Evolutionary conservation across 1,140 invertebrate species (phyloP), one percentile per base, ranked within the genome.

Genomic region (Anoplolepis gracilipes): DNA sequence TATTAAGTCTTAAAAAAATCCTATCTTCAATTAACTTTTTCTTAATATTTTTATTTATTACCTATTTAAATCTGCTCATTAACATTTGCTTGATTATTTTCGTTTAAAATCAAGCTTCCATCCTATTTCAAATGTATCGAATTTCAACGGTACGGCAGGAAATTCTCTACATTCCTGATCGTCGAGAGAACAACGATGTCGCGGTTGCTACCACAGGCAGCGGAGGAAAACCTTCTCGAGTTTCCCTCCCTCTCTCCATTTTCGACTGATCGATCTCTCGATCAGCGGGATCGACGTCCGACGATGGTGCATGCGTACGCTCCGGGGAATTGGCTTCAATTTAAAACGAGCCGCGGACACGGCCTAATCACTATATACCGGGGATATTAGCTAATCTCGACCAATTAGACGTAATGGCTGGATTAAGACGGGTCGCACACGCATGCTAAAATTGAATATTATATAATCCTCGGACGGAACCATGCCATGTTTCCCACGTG

Each of bases 341-440:
- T 89, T 90, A 86, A 73, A 90, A 88, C 87, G 89, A 90, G 88
- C 84, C 89, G 88, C 82, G 89, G 86, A 90, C 89, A 88, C 89
- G 86, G 82, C 87, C 88, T 90, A 90, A 90, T 90, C 89, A 87
- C 86, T 90, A 90, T 90, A 90, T 49, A 19, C 46, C 88, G 84
- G 84, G 87, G 91, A 92, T 92, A 92, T 93, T 91, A 92, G 89
- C 91, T 92, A 91, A 92, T 92, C 87, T 88, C 86, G 85, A 88
- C 88, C 92, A 92, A 93, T 92, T 92, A 93, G 88, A 89, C 85
- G 82, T 91, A 92, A 92, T 92, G 86, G 89, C 72, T 89, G 90
- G 90, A 93, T 92, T 91, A 92, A 90, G 91, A 91, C 87, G 86
- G 87, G 87, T 88, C 87, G 85, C 87, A 88, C 87, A 90, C 92